Evolutionary conservation across 2,888 invertebrate species (phyloP).

Genomic region (Metacarcinus magister): DNA sequence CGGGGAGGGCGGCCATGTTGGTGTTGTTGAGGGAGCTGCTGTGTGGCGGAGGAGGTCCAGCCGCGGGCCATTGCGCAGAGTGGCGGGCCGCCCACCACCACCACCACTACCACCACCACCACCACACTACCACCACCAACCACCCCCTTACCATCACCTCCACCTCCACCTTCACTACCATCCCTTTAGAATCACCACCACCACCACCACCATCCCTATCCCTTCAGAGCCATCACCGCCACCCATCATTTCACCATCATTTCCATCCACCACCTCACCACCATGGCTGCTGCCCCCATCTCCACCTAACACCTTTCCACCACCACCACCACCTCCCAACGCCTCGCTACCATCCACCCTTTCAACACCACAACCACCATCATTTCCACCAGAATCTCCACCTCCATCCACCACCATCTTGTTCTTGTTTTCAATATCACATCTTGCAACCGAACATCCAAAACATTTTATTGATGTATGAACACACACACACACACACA

Average conservation of each 20-base stretch:
- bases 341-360: background rate
- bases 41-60: slow-evolving; percentile 51
- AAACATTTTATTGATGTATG: background rate
- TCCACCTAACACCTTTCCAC: background rate
- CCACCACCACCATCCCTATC: background rate
- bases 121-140: background rate
- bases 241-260: background rate
- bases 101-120: background rate
- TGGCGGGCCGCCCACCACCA: background rate
- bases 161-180: slow-evolving; percentile 6
- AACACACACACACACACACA: background rate
- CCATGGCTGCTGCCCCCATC: background rate
- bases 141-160: background rate
- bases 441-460: background rate
- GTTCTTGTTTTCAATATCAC: background rate
- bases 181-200: background rate
- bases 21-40: slow-evolving; percentile 40
- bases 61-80: slow-evolving; percentile 51
- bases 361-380: background rate
- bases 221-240: background rate
- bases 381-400: background rate
- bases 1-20: slow-evolving; percentile 53
- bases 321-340: slow-evolving; percentile 28
- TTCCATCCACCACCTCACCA: background rate
- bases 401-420: background rate